Evolutionary conservation across 1,140 invertebrate species (phyloP).

Genomic region (Phymorhynchus buccinoides): DNA sequence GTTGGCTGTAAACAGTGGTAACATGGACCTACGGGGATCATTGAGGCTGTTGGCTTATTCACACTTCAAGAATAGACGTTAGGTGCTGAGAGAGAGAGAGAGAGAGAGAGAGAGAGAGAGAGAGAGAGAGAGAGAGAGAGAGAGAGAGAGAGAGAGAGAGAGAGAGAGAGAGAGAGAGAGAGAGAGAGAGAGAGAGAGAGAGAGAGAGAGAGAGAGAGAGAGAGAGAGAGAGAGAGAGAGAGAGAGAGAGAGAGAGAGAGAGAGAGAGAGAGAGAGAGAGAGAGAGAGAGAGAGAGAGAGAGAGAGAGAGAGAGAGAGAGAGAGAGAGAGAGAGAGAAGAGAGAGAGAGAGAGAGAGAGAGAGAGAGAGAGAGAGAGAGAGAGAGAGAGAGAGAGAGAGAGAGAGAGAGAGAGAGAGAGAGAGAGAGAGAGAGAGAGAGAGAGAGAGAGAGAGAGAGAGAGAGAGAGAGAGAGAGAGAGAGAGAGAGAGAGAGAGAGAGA

Average conservation of each 20-base stretch:
- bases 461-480: not conserved
- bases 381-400: not conserved
- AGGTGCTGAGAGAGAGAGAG: no score
- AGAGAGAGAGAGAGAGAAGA: not conserved
- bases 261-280: not conserved
- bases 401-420: conserved; percentile 18
- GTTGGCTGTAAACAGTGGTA: no score
- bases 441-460: conserved; percentile 16
- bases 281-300: conserved; percentile 20
- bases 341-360: not conserved
- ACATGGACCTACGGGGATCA: no score
- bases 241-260: conserved; percentile 7
- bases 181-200: conserved; percentile 17
- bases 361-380: conserved; percentile 17
- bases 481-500: not conserved
- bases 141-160: no score
- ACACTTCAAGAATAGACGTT: no score
- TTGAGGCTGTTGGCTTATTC: no score
- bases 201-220: conserved; percentile 10
- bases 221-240: conserved; percentile 23
- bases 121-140: no score
- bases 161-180: no score
- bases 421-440: conserved; percentile 21
- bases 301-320: not conserved
- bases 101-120: no score